These are phyloP conservation scores for Parapristionchus giblindavisi DNA, from an alignment of 2,888 invertebrate genomes.

Conservation along the genomic window DNA sequence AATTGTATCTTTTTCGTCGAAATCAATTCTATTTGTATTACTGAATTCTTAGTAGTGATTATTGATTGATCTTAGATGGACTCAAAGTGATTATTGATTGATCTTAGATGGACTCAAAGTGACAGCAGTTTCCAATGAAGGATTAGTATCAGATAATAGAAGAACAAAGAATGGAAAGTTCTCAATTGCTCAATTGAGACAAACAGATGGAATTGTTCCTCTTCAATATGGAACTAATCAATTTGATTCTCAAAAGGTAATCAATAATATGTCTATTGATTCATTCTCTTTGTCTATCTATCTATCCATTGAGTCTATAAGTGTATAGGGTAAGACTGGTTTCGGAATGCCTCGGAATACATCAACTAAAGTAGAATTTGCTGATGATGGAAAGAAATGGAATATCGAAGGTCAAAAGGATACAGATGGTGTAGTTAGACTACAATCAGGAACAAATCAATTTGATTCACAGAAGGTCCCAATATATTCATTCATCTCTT, in stretches of 20 bases:
- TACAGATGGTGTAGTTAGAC: constrained; percentile 64
- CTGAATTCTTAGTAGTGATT: background rate
- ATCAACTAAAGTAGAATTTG: constrained; percentile 62
- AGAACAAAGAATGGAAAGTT: constrained; percentile 55
- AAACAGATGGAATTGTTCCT: constrained; percentile 67
- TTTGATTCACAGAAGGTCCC: constrained; percentile 67
- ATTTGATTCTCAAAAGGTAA: constrained; percentile 64
- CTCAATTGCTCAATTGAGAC: constrained; percentile 56
- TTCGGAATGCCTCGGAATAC: constrained; percentile 69
- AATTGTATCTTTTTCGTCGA: no score
- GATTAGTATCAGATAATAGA: constrained; percentile 41
- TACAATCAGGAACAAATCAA: constrained; percentile 68
- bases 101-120: constrained; percentile 42
- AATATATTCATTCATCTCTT: background rate
- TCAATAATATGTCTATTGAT: background rate
- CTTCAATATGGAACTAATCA: constrained; percentile 67
- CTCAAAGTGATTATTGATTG: constrained; percentile 35
- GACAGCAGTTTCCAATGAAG: constrained; percentile 40
- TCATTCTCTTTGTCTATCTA: background rate
- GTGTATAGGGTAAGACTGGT: constrained; percentile 64
- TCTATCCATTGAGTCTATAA: constrained; percentile 2
- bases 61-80: constrained; percentile 22
- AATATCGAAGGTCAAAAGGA: constrained; percentile 53
- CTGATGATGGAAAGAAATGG: constrained; percentile 61
- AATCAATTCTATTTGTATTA: background rate